These are phyloP conservation scores for Lichenostomus cassidix DNA, from an alignment of 2,113 vertebrate genomes.

Conservation along the genomic window DNA sequence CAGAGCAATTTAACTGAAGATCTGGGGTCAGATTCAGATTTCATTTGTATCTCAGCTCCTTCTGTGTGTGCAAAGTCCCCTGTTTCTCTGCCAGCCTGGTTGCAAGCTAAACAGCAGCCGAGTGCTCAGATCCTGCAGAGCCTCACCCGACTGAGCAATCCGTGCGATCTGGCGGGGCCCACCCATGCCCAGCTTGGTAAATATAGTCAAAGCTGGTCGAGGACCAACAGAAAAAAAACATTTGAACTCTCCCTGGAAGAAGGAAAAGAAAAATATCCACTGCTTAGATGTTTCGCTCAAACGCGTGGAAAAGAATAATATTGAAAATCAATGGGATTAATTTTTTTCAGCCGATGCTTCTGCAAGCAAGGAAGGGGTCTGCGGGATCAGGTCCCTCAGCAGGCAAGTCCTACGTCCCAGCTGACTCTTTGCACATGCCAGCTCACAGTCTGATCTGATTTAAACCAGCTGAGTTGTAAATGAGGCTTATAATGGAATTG, in stretches of 20 bases:
- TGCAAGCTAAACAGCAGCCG: neutral
- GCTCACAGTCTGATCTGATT: neutral
- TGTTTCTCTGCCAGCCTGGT: neutral
- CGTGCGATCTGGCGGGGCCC: neutral
- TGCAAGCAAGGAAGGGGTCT: neutral
- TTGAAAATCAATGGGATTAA: neutral
- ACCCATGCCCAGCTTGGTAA: conserved; percentile 16
- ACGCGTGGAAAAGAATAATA: neutral
- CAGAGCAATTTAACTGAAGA: conserved; percentile 7
- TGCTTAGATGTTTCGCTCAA: neutral
- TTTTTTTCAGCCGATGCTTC: neutral
- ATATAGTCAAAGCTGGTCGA: neutral
- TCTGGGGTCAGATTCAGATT: neutral
- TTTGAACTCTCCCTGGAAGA: neutral
- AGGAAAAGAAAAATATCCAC: neutral
- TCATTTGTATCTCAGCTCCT: neutral
- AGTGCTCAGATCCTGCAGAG: neutral
- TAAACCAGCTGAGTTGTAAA: conserved; percentile 55
- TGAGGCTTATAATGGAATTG: conserved; percentile 56
- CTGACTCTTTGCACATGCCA: neutral
- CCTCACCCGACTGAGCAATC: conserved; percentile 13
- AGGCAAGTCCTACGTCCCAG: neutral
- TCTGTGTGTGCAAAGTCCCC: neutral
- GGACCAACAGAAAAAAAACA: neutral
- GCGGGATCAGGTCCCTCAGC: neutral